phyloP scores from a whole-genome alignment of 2,797 vertebrate genomes.

The Gymnothorax javanicus region DNA sequence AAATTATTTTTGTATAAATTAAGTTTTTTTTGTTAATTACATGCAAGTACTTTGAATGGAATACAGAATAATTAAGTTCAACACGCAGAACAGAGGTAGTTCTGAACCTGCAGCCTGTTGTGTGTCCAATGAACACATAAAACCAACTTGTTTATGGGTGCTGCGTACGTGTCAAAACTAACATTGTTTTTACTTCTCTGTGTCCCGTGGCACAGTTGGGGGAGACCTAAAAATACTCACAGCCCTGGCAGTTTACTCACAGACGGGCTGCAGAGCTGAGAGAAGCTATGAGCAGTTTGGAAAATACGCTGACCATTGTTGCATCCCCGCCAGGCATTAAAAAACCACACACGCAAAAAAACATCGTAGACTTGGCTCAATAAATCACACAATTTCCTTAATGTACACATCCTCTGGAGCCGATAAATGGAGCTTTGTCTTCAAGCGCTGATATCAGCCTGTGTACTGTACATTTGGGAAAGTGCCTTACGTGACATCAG shows the following conservation, averaged over 20 bases:
- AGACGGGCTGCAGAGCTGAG: background rate
- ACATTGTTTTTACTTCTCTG: background rate
- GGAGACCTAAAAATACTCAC: slow-evolving; percentile 11
- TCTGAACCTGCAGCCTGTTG: background rate
- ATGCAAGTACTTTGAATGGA: background rate
- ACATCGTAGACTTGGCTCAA: background rate
- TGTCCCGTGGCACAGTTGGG: background rate
- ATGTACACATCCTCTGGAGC: background rate
- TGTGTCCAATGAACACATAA: background rate
- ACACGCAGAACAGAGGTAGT: background rate
- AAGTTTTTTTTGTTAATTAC: background rate
- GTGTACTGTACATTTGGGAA: background rate
- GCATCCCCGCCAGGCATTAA: background rate
- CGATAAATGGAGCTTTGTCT: background rate
- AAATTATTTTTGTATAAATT: background rate
- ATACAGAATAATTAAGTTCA: background rate
- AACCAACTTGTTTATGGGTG: background rate
- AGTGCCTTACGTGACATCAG: background rate
- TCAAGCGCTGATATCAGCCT: background rate
- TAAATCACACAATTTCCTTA: slow-evolving; percentile 8
- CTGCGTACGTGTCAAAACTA: slow-evolving; percentile 13
- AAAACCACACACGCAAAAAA: background rate
- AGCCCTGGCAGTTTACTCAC: background rate
- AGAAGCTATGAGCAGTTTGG: background rate
- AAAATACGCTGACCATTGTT: background rate